phyloP scores from a whole-genome alignment of 2,797 vertebrate species.

The Smutsia temminckii region DNA sequence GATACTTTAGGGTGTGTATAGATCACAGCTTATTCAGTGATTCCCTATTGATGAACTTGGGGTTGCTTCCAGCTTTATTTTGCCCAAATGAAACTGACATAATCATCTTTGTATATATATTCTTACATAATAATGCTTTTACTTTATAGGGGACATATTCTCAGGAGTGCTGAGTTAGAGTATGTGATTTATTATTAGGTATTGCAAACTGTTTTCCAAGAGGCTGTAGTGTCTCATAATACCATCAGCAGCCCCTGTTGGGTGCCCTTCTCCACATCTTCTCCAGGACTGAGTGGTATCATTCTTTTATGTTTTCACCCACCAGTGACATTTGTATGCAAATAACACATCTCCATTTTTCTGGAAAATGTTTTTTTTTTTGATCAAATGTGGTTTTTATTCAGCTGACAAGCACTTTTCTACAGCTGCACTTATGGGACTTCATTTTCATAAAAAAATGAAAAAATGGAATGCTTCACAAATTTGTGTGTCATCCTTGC shows the following conservation, averaged over 20 bases:
- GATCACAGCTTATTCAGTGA: neutral
- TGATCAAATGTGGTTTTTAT: no score
- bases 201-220: neutral
- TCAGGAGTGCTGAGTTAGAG: neutral
- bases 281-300: neutral
- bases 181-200: neutral
- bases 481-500: no score
- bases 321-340: neutral
- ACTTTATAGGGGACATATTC: neutral
- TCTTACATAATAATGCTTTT: neutral
- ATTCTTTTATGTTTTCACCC: neutral
- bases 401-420: no score
- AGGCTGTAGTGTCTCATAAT: neutral
- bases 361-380: neutral
- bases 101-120: neutral
- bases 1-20: neutral
- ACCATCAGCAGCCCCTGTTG: neutral
- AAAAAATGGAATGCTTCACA: no score
- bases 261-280: neutral
- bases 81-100: neutral
- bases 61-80: neutral
- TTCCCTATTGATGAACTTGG: neutral
- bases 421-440: no score
- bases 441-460: no score
- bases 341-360: neutral